phyloP scores from a whole-genome alignment of 2,888 invertebrate species.

The Drosophila imparisetae region DNA sequence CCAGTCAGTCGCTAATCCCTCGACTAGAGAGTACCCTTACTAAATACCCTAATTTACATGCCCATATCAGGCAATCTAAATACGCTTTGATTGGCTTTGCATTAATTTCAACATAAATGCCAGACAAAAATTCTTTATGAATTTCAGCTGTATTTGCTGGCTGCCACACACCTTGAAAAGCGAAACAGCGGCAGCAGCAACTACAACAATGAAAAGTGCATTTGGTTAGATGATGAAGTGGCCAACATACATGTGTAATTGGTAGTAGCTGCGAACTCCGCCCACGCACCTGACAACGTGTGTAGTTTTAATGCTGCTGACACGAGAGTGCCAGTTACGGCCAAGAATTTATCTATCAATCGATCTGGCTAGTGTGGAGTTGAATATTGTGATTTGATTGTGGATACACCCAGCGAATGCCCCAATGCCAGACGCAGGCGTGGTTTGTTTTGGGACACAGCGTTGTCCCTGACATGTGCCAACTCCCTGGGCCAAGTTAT shows the following conservation, averaged over 20 bases:
- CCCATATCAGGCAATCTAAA: slow-evolving; percentile 21
- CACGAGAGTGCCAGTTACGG: slow-evolving; percentile 74
- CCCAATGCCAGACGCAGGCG: slow-evolving; percentile 76
- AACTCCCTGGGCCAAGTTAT: slow-evolving; percentile 55
- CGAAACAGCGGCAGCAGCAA: not conserved
- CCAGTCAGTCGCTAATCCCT: not conserved
- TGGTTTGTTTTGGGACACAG: slow-evolving; percentile 49
- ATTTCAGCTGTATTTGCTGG: slow-evolving; percentile 31
- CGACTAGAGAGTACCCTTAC: not conserved
- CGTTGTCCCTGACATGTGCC: slow-evolving; percentile 67
- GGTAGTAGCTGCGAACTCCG: slow-evolving; percentile 62
- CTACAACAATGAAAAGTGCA: slow-evolving; percentile 41
- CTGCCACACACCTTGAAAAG: slow-evolving; percentile 76
- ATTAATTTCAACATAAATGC: slow-evolving; percentile 22
- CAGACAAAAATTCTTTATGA: slow-evolving; percentile 23
- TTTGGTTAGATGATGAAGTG: slow-evolving; percentile 68
- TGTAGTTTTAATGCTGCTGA: slow-evolving; percentile 58
- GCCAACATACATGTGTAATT: slow-evolving; percentile 33
- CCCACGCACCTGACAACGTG: slow-evolving; percentile 74
- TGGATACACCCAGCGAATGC: slow-evolving; percentile 66
- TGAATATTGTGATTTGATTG: slow-evolving; percentile 27
- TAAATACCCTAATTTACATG: slow-evolving; percentile 24
- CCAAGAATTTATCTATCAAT: slow-evolving; percentile 74
- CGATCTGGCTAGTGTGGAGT: slow-evolving; percentile 69
- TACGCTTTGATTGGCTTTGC: slow-evolving; percentile 26